Evolutionary conservation across 2,888 invertebrate genomes (phyloP).

Genomic region (Leucophenga maculata): DNA sequence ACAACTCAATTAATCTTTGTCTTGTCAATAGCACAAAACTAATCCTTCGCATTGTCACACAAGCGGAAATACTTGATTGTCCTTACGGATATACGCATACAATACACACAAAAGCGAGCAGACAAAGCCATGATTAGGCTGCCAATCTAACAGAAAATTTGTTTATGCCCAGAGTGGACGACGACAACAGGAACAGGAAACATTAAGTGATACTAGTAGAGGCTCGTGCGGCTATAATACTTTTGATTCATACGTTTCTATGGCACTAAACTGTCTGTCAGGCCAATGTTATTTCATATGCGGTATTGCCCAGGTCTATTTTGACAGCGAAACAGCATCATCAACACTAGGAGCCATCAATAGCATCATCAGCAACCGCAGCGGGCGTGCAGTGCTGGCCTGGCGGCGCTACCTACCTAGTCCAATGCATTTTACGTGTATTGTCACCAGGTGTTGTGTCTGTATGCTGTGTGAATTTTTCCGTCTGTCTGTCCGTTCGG

Average conservation of each 20-base stretch:
- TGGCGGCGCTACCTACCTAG: not conserved
- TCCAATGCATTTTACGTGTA: not conserved
- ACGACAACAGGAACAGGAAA: constrained; percentile 1
- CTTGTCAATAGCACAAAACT: constrained; percentile 43
- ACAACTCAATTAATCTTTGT: constrained; percentile 60
- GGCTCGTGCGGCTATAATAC: not conserved
- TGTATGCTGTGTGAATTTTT: not conserved
- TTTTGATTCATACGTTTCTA: not conserved
- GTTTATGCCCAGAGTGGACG: too few species aligned
- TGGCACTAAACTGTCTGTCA: constrained; percentile 37
- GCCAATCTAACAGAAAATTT: not conserved
- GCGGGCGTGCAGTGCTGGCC: too few species aligned
- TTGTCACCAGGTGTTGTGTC: constrained; percentile 16
- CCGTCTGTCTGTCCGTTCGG: not conserved
- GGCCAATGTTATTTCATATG: not conserved
- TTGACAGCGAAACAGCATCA: not conserved
- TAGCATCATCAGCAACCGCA: constrained; percentile 10
- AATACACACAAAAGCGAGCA: constrained; percentile 4
- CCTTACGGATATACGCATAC: not conserved
- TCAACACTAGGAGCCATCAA: not conserved
- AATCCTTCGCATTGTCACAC: constrained; percentile 44
- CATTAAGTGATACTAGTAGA: not conserved
- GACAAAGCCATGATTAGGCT: constrained; percentile 30
- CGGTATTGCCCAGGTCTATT: not conserved
- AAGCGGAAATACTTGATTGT: constrained; percentile 5